Evolutionary conservation across 2,797 vertebrate genomes (phyloP).

Genomic region (Hydrolagus colliei): DNA sequence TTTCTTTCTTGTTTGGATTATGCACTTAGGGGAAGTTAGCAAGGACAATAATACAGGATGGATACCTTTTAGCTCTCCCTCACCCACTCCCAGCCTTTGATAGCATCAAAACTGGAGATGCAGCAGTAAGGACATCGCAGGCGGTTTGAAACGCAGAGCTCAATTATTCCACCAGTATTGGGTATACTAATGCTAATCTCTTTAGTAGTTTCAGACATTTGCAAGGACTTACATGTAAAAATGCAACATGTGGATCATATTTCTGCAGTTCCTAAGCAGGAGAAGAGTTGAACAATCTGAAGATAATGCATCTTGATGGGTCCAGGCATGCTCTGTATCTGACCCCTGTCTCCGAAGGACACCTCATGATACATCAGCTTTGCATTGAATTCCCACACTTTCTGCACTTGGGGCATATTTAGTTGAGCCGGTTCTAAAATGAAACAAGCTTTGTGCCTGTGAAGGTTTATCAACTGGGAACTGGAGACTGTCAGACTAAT

Average conservation of each 20-base stretch:
- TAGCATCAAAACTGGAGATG: not conserved
- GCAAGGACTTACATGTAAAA: not conserved
- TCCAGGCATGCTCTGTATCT: not conserved
- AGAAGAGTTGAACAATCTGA: not conserved
- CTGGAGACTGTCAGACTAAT: conserved; percentile 3
- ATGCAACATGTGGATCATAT: not conserved
- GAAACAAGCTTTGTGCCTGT: not conserved
- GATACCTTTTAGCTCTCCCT: too few relatives aligned
- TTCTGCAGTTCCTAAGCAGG: not conserved
- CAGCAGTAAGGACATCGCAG: not conserved
- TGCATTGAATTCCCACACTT: not conserved
- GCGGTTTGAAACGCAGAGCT: not conserved
- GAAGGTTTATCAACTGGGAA: not conserved
- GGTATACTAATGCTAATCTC: not conserved
- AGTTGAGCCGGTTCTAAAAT: not conserved
- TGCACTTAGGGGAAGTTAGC: not conserved
- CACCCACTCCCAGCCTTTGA: too few relatives aligned
- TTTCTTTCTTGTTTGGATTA: not conserved
- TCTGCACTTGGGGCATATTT: not conserved
- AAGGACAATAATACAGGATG: not conserved
- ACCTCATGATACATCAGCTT: not conserved
- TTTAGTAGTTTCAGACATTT: not conserved
- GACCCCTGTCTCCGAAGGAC: too few relatives aligned
- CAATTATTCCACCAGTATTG: not conserved
- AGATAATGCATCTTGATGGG: not conserved